phyloP scores from a whole-genome alignment of 1,140 invertebrate species.

The Eriocheir sinensis region DNA sequence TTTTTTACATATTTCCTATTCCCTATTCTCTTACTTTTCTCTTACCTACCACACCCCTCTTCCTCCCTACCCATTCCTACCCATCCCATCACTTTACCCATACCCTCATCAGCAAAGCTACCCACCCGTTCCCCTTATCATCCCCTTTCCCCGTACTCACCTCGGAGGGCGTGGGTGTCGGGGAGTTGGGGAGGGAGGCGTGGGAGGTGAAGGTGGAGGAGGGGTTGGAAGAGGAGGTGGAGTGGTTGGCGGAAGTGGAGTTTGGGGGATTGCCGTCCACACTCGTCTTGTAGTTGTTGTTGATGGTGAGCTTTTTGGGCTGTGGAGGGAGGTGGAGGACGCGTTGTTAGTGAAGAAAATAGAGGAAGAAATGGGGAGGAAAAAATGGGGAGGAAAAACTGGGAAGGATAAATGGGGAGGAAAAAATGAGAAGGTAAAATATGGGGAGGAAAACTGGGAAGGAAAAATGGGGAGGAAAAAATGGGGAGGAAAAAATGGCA shows the following conservation, averaged over 20 bases:
- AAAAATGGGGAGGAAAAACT: no score
- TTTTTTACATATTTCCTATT: no score
- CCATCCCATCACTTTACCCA: no score
- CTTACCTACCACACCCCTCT: no score
- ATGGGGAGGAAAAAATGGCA: background rate
- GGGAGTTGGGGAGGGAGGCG: background rate
- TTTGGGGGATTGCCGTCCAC: background rate
- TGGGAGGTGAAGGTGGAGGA: background rate
- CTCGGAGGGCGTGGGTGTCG: background rate
- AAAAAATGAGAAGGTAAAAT: no score
- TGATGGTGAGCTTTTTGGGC: constrained; percentile 47
- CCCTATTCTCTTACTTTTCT: no score
- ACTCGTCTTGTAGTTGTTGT: constrained; percentile 48
- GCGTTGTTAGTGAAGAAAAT: background rate
- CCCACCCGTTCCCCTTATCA: no score
- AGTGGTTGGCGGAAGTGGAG: background rate
- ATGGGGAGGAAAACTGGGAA: no score
- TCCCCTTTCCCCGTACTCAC: background rate
- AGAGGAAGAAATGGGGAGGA: background rate
- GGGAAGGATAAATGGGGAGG: no score
- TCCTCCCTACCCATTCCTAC: background rate
- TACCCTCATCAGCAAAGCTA: no score
- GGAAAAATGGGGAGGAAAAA: background rate
- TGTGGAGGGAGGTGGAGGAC: background rate
- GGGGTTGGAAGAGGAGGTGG: background rate